Percentiles rank a stretch among this genome's conserved stretches.
These are phyloP conservation scores for Elachura formosa DNA, from an alignment of 2,113 vertebrate species.

Conservation along the genomic window DNA sequence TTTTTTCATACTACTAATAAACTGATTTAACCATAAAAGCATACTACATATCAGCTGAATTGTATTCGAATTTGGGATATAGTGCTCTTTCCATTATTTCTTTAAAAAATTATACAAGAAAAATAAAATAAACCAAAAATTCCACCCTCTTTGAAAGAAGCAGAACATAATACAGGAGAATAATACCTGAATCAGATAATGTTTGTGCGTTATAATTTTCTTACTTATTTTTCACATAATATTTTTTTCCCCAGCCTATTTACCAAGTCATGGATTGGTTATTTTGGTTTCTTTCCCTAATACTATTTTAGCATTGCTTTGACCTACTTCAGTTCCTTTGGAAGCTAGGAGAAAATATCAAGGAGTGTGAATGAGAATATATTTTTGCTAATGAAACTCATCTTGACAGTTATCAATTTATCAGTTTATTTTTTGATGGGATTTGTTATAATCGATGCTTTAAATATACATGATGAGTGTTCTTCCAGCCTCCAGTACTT, in stretches of 20 bases:
- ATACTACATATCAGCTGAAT: not conserved
- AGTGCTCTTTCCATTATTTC: not conserved
- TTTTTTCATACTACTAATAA: not conserved
- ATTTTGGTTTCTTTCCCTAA: not conserved
- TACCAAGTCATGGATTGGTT: not conserved
- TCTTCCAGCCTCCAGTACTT: not conserved
- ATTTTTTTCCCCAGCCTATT: not conserved
- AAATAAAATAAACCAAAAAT: not conserved
- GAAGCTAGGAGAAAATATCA: not conserved
- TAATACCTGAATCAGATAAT: not conserved
- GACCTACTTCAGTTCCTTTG: not conserved
- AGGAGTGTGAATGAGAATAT: not conserved
- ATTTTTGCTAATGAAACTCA: not conserved
- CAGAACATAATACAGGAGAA: not conserved
- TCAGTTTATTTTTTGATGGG: not conserved
- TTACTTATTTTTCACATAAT: not conserved
- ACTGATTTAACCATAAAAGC: not conserved
- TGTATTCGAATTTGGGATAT: not conserved
- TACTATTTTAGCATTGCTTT: not conserved
- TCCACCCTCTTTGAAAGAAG: not conserved
- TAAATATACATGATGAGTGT: rapidly evolving
- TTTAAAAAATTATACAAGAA: not conserved
- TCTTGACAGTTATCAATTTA: not conserved
- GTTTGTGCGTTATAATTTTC: not conserved
- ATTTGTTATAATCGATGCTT: not conserved